phyloP scores from a whole-genome alignment of 2,888 invertebrate species.

The Tetrapedia diversipes region DNA sequence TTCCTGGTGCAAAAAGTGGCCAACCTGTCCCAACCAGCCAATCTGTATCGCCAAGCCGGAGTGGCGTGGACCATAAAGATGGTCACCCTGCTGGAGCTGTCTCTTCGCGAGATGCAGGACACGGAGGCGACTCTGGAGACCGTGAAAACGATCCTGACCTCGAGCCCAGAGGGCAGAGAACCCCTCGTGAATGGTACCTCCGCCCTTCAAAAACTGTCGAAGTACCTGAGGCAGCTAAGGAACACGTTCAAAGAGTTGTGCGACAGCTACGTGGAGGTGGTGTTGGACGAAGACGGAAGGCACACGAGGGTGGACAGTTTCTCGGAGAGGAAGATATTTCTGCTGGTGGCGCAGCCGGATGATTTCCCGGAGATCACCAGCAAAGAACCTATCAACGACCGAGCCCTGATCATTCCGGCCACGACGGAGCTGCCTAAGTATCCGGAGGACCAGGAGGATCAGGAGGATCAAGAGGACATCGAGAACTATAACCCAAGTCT shows the following conservation, averaged over 20 bases:
- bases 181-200: slow-evolving; percentile 51
- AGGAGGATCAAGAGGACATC: slow-evolving; percentile 60
- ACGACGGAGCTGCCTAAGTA: slow-evolving; percentile 9
- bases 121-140: slow-evolving; percentile 75
- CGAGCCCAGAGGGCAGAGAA: slow-evolving; percentile 42
- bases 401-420: slow-evolving; percentile 21
- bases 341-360: slow-evolving; percentile 85
- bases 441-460: slow-evolving; percentile 43
- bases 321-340: slow-evolving; percentile 85
- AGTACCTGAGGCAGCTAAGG: slow-evolving; percentile 76
- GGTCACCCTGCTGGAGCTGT: slow-evolving; percentile 93
- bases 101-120: slow-evolving; percentile 87
- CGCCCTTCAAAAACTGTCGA: slow-evolving; percentile 65
- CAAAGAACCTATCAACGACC: slow-evolving; percentile 70
- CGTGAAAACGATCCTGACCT: slow-evolving; percentile 70
- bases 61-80: slow-evolving; percentile 96
- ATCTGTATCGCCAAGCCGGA: slow-evolving; percentile 95
- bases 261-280: slow-evolving; percentile 84
- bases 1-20: slow-evolving; percentile 97
- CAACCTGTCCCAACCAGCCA: slow-evolving; percentile 92
- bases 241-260: slow-evolving; percentile 83
- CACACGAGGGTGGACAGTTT: slow-evolving; percentile 80
- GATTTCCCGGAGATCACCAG: slow-evolving; percentile 83
- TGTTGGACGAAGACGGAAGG: slow-evolving; percentile 83
- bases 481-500: slow-evolving; percentile 67